Conservation (phyloP, 2,888 invertebrate species). For the Cataglyphis livida region DNA sequence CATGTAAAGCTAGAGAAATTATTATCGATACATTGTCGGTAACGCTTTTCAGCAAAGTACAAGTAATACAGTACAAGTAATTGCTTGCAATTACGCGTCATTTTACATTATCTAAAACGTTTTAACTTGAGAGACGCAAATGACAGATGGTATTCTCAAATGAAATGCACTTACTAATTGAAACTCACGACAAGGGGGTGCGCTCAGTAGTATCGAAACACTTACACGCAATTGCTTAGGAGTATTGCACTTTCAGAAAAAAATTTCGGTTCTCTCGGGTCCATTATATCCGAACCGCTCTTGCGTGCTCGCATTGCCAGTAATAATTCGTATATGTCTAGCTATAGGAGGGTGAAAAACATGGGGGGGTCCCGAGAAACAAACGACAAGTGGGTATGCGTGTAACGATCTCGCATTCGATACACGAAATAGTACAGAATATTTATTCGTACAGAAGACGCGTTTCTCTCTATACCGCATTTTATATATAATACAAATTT, state of each 20-base stretch:
- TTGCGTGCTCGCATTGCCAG: slow-evolving; percentile 59
- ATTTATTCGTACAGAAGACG: not conserved
- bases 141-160: slow-evolving; percentile 68
- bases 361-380: slow-evolving; percentile 63
- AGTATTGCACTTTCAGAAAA: slow-evolving; percentile 64
- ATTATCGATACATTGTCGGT: not conserved
- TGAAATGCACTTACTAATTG: slow-evolving; percentile 50
- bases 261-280: slow-evolving; percentile 60
- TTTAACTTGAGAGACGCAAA: slow-evolving; percentile 62
- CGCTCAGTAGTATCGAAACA: slow-evolving; percentile 59
- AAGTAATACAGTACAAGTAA: not conserved
- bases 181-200: slow-evolving; percentile 34
- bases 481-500: slow-evolving; percentile 30
- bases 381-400: slow-evolving; percentile 70
- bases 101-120: slow-evolving; percentile 1
- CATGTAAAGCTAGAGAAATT: not conserved
- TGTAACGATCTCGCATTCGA: slow-evolving; percentile 68
- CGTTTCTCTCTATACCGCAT: slow-evolving; percentile 23
- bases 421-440: slow-evolving; percentile 36
- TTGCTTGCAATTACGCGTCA: not conserved
- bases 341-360: slow-evolving; percentile 60
- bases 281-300: slow-evolving; percentile 69
- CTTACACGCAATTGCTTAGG: slow-evolving; percentile 62
- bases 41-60: not conserved
- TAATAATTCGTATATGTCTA: slow-evolving; percentile 72